Conservation (phyloP, 2,888 invertebrate genomes). For the Busseola fusca region DNA sequence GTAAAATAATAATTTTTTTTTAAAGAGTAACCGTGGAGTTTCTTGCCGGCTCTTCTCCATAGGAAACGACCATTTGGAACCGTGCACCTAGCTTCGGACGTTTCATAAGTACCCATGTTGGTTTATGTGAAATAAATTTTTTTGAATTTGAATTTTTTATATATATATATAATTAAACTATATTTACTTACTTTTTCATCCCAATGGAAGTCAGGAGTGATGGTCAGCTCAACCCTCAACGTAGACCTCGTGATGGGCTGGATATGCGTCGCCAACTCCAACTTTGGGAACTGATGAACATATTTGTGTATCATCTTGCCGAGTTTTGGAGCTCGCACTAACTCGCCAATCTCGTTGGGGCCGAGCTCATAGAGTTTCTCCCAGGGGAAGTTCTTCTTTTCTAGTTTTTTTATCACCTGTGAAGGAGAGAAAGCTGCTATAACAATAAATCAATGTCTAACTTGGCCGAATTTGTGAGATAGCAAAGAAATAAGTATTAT, state of each 20-base stretch:
- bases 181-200: conserved; percentile 94
- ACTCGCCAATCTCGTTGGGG: conserved; percentile 98
- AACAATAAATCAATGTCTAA: conserved; percentile 6
- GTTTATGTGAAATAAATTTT: too few species aligned
- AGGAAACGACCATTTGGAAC: too few species aligned
- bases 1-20: too few species aligned
- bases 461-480: not conserved
- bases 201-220: conserved; percentile 99
- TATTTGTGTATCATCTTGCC: conserved; percentile 98
- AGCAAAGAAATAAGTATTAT: too few species aligned
- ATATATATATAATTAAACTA: too few species aligned
- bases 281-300: conserved; percentile 98
- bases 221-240: conserved; percentile 97
- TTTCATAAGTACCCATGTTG: too few species aligned
- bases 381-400: conserved; percentile 99
- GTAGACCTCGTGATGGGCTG: conserved; percentile 99
- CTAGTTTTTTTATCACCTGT: conserved; percentile 95
- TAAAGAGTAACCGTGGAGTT: too few species aligned
- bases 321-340: conserved; percentile 95
- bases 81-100: too few species aligned
- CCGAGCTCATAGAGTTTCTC: conserved; percentile 98
- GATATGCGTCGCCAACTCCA: conserved; percentile 98
- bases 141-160: too few species aligned
- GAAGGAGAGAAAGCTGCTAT: not conserved
- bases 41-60: too few species aligned